Conservation (phyloP, 37 sponge, comb jelly and placozoan species). For the Halichondria panicea region DNA sequence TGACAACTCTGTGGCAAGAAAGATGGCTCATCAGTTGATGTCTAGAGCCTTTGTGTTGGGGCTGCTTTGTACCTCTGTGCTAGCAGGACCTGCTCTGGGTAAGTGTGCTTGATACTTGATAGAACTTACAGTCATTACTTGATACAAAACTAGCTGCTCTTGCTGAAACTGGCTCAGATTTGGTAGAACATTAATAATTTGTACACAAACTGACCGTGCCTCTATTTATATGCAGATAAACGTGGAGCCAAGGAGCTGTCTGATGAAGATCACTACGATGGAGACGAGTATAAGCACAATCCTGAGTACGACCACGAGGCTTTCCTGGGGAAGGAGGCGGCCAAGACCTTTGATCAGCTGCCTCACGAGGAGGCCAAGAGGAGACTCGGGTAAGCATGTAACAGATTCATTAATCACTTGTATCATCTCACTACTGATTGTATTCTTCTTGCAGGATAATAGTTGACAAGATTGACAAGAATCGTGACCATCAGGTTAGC, state of each 20-base stretch:
- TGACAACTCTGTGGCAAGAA: too few species aligned
- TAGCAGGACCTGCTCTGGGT: too few species aligned
- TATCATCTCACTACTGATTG: not conserved
- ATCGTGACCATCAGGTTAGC: constrained; percentile 65
- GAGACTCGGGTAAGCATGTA: constrained; percentile 46
- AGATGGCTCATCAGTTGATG: too few species aligned
- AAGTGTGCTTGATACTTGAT: too few species aligned
- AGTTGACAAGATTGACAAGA: constrained; percentile 68
- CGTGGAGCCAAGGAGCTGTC: constrained; percentile 39
- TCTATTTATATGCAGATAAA: too few species aligned
- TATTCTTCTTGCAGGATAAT: constrained; percentile 50
- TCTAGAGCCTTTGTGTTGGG: too few species aligned
- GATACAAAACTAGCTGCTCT: too few species aligned
- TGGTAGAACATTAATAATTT: too few species aligned
- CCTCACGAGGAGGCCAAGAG: constrained; percentile 78
- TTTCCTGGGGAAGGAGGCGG: constrained; percentile 87
- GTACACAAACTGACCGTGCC: too few species aligned
- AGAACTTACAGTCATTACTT: too few species aligned
- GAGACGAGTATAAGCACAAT: constrained; percentile 58
- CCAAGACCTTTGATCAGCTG: constrained; percentile 78
- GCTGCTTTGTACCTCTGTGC: too few species aligned
- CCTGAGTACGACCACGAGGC: constrained; percentile 89
- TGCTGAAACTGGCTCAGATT: too few species aligned
- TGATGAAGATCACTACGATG: constrained; percentile 47
- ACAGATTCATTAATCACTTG: not conserved